phyloP scores from a whole-genome alignment of 2,888 invertebrate species.

The Rhabditoides inermis region DNA sequence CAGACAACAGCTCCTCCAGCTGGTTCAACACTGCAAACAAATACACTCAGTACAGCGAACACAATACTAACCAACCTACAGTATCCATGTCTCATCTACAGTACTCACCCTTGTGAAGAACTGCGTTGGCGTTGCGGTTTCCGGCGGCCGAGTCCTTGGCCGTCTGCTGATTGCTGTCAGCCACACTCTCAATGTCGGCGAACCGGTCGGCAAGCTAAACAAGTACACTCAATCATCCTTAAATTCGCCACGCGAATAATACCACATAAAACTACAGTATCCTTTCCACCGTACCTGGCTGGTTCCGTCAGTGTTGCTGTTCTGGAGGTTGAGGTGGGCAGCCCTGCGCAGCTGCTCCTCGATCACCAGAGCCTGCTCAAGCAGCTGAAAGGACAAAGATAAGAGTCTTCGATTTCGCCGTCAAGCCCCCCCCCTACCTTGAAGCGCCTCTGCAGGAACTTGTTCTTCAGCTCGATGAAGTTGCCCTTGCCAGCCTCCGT shows the following conservation, averaged over 20 bases:
- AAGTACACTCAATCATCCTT: conserved; percentile 22
- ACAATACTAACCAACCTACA: no score
- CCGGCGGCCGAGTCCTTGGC: conserved; percentile 86
- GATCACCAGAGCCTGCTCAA: conserved; percentile 95
- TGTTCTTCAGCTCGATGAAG: conserved; percentile 97
- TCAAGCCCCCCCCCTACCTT: no score
- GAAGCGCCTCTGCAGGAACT: conserved; percentile 92
- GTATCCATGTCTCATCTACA: no score
- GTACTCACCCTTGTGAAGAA: conserved; percentile 93
- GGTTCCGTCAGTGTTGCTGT: conserved; percentile 21
- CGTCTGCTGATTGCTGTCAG: conserved; percentile 94
- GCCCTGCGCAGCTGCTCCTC: conserved; percentile 95
- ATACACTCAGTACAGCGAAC: no score
- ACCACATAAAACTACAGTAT: background rate
- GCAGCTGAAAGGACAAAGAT: no score
- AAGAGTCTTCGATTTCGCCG: no score
- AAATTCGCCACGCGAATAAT: background rate
- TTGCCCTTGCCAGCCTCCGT: conserved; percentile 92
- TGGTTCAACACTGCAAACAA: no score
- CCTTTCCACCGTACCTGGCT: conserved; percentile 17
- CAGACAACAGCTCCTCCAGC: conserved; percentile 89
- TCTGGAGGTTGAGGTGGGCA: conserved; percentile 89
- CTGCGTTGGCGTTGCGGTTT: conserved; percentile 96
- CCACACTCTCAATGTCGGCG: conserved; percentile 80
- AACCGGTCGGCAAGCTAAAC: no score